Percentiles rank a stretch among this genome's conserved stretches.
These are phyloP conservation scores for Scaptomyza tumidula DNA, from an alignment of 2,888 invertebrate species.

Conservation along the genomic window DNA sequence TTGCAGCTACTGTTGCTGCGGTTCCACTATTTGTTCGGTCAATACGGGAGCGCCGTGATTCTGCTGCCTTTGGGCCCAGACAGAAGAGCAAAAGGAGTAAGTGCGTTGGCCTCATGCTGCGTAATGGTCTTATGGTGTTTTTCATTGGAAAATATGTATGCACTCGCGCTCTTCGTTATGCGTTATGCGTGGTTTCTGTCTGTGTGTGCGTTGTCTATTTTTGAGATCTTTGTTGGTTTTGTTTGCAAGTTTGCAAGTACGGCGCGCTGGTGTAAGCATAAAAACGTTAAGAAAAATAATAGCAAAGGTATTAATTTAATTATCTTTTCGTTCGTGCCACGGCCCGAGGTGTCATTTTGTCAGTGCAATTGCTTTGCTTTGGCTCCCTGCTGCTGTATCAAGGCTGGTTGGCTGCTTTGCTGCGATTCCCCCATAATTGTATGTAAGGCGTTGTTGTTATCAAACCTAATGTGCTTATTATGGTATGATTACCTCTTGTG, in stretches of 20 bases:
- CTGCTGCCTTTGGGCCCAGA: slow-evolving; percentile 49
- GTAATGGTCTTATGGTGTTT: slow-evolving; percentile 52
- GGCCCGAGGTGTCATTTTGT: slow-evolving; percentile 57
- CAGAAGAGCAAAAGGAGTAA: slow-evolving; percentile 45
- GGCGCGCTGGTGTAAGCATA: slow-evolving; percentile 1
- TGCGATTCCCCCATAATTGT: slow-evolving; percentile 38
- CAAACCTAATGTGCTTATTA: slow-evolving; percentile 59
- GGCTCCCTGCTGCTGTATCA: slow-evolving; percentile 32
- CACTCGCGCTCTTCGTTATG: slow-evolving; percentile 1
- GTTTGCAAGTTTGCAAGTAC: slow-evolving; percentile 8
- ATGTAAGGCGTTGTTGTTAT: slow-evolving; percentile 28
- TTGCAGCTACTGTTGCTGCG: slow-evolving; percentile 40
- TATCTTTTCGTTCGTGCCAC: slow-evolving; percentile 56
- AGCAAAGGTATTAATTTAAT: slow-evolving; percentile 61
- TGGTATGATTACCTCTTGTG: slow-evolving; percentile 30
- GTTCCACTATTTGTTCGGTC: slow-evolving; percentile 55
- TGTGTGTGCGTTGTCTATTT: slow-evolving; percentile 49
- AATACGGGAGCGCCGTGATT: slow-evolving; percentile 81
- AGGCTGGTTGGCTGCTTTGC: neutral
- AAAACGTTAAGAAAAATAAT: slow-evolving; percentile 42
- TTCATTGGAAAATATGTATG: slow-evolving; percentile 53
- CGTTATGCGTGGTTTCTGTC: neutral
- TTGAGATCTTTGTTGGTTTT: slow-evolving; percentile 32
- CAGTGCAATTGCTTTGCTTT: slow-evolving; percentile 34
- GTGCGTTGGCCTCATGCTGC: slow-evolving; percentile 59